Conservation (phyloP, 2,888 invertebrate species). For the Pachycephus smyrnensis region DNA sequence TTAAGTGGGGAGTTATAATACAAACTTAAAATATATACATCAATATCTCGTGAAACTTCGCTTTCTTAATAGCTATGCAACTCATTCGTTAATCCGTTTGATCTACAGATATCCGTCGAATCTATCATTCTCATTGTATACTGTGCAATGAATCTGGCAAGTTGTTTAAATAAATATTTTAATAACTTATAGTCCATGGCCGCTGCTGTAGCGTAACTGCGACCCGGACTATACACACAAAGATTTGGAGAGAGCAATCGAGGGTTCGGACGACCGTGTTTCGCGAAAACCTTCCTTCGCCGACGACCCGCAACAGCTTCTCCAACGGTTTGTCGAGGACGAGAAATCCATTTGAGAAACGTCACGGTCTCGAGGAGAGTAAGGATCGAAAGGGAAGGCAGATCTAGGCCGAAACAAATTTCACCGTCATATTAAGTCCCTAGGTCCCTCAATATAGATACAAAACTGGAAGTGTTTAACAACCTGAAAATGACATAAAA, state of each 20-base stretch:
- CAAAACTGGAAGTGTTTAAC: not conserved
- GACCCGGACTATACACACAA: conserved; percentile 32
- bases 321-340: not conserved
- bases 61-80: conserved; percentile 55
- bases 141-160: conserved; percentile 60
- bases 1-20: conserved; percentile 64
- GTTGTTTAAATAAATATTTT: conserved; percentile 59
- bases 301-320: not conserved
- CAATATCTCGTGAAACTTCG: conserved; percentile 59
- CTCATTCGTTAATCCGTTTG: conserved; percentile 54
- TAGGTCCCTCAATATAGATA: not conserved
- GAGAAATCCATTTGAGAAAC: not conserved
- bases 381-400: not conserved
- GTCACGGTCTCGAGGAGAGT: not conserved
- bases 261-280: conserved; percentile 11
- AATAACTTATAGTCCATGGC: conserved; percentile 35
- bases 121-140: conserved; percentile 49
- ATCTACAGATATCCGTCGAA: conserved; percentile 48
- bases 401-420: not conserved
- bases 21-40: conserved; percentile 66
- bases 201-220: conserved; percentile 21
- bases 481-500: not conserved
- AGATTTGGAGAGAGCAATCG: conserved; percentile 46
- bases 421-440: not conserved
- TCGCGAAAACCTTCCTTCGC: not conserved